These are phyloP conservation scores for Pipistrellus nathusii DNA, from an alignment of 2,797 vertebrate genomes.

Conservation along the genomic window DNA sequence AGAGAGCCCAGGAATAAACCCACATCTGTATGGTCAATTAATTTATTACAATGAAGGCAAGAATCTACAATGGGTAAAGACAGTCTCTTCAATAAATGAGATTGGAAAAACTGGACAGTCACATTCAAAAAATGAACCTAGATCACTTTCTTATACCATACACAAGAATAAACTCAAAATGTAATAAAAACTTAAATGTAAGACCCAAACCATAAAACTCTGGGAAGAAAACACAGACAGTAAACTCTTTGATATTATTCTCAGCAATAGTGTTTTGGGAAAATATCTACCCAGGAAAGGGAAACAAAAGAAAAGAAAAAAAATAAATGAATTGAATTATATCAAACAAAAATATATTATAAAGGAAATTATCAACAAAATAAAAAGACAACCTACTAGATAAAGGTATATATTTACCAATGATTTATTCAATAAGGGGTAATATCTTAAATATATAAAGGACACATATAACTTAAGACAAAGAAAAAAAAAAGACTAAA, in stretches of 20 bases:
- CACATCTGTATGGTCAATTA: background rate
- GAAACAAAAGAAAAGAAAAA: background rate
- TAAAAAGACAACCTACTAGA: background rate
- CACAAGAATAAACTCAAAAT: background rate
- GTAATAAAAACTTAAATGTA: background rate
- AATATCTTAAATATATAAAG: background rate
- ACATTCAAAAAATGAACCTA: background rate
- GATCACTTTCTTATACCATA: background rate
- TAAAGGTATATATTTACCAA: background rate
- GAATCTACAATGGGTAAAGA: background rate
- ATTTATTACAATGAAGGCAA: background rate
- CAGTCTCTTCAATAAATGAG: background rate
- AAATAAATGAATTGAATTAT: background rate
- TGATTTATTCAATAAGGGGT: background rate
- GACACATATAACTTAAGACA: background rate
- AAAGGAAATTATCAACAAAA: background rate
- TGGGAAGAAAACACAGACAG: background rate
- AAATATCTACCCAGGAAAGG: background rate
- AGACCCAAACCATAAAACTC: background rate
- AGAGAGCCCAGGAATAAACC: background rate
- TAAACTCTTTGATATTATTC: background rate
- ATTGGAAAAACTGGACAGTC: background rate
- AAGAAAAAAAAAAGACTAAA: background rate
- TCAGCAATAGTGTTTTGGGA: background rate
- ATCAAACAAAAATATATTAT: background rate